Evolutionary conservation across 30 jellyfish, hydroid and myxozoan species (phyloP), one percentile per base, ranked within the genome.

Genomic region (Rhopilema esculentum): DNA sequence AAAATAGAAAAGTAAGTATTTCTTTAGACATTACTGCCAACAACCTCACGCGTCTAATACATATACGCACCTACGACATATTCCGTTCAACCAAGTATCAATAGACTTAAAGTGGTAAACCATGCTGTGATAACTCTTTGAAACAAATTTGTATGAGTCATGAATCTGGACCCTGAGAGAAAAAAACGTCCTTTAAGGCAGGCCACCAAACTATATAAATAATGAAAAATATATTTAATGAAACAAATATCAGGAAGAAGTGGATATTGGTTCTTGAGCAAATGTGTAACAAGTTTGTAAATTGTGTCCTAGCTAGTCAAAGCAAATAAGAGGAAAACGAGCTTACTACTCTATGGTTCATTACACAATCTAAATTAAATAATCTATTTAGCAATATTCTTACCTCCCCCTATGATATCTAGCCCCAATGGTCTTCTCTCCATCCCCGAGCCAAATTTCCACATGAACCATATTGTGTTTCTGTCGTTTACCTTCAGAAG

Each of bases 401-500:
- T 80, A 88, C 98, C 96, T 93, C 50, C 97, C 97, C 33, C 62
- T 80, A 29, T 93, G 96, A 88, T 92, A 88, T 74, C 98, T 83
- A 17, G 98, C 97, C 16, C 98, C 98, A 88, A 88, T 66, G 7
- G 98, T 93, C 85, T 93, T 93, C 62, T 88, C 97, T 0, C 97
- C 98, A 21, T 93, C 98, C 24, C 98, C 98, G 67, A 93, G 89
- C 98, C 98, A 93, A 0, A 93, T 69, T 72, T 93, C 98, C 52
- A 93, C 98, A 84, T 93, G 98, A 48, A 93, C 98, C 94, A 93
- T 89, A 49, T 88, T 71, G 49, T 93, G 98, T 49, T 72, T 79
- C 64, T 93, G 97, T 50, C 32, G 53, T 81, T 88, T 88, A 18
- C 88, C 98, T 93, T 12, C 16, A 49, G 53, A 53, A 16, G 49